Conservation (phyloP, 2,113 vertebrate species). For the Phrynocephalus versicolor region DNA sequence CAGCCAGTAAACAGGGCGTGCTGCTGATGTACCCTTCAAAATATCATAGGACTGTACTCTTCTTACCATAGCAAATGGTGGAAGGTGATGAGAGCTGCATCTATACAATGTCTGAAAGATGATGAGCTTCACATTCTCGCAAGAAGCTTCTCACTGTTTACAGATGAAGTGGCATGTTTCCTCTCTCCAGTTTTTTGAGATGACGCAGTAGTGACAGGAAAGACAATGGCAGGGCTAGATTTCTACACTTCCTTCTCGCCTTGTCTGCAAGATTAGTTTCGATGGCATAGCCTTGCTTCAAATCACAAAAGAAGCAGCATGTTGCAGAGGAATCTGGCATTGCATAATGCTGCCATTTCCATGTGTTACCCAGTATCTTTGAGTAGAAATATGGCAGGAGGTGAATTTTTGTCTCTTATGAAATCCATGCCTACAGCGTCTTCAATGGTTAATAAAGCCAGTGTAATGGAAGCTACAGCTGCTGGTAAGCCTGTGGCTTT, state of each 20-base stretch:
- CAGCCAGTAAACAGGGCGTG: too few relatives aligned
- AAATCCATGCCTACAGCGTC: constrained; percentile 53
- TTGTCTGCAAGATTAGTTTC: neutral
- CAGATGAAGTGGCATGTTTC: too few relatives aligned
- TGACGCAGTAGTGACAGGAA: neutral
- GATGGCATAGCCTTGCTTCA: neutral
- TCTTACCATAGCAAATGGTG: too few relatives aligned
- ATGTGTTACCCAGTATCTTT: constrained; percentile 45
- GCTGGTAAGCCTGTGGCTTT: constrained; percentile 45
- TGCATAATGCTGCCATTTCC: constrained; percentile 33
- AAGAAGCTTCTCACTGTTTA: neutral
- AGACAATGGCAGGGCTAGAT: neutral
- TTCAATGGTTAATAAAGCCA: constrained; percentile 57
- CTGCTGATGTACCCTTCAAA: too few relatives aligned
- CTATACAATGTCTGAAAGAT: neutral
- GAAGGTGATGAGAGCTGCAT: too few relatives aligned
- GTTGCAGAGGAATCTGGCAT: neutral
- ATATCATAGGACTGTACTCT: too few relatives aligned
- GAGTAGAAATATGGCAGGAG: constrained; percentile 21
- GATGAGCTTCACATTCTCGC: neutral
- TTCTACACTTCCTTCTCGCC: neutral
- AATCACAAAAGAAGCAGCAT: neutral
- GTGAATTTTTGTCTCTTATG: constrained; percentile 36
- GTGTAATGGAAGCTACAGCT: constrained; percentile 44
- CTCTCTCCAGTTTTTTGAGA: neutral